A percentile compares a stretch with the other conserved stretches of the same genome.
Conservation (phyloP, 2,888 invertebrate species). For the Bimastos eiseni region DNA sequence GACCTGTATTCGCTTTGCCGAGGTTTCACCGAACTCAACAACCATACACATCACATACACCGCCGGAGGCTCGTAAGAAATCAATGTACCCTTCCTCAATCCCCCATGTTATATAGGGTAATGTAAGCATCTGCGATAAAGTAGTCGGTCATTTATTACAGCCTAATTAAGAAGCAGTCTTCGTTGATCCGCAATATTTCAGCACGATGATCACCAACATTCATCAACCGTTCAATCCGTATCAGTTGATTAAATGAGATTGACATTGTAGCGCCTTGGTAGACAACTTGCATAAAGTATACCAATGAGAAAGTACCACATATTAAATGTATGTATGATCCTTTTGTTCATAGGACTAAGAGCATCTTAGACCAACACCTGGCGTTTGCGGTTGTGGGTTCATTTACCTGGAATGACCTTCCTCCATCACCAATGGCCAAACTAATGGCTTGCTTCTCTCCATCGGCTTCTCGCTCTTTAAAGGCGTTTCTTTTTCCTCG, state of each 20-base stretch:
- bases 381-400: too few species aligned
- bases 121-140: not conserved
- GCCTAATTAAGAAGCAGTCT: not conserved
- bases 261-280: too few species aligned
- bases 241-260: not conserved
- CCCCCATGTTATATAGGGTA: not conserved
- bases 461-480: too few species aligned
- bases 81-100: not conserved
- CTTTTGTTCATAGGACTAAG: too few species aligned
- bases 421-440: too few species aligned
- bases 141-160: not conserved
- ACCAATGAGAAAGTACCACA: too few species aligned
- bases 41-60: not conserved
- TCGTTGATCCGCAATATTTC: not conserved
- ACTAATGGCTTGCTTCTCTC: too few species aligned
- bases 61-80: not conserved
- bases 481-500: too few species aligned
- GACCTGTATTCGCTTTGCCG: slow-evolving; percentile 23
- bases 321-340: too few species aligned
- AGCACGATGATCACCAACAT: not conserved
- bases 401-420: too few species aligned
- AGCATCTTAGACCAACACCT: too few species aligned
- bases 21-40: not conserved
- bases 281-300: too few species aligned
- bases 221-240: not conserved